Evolutionary conservation across 2,888 invertebrate species (phyloP), one percentile per base, ranked within the genome.

Genomic region (Nomada lathburiana): DNA sequence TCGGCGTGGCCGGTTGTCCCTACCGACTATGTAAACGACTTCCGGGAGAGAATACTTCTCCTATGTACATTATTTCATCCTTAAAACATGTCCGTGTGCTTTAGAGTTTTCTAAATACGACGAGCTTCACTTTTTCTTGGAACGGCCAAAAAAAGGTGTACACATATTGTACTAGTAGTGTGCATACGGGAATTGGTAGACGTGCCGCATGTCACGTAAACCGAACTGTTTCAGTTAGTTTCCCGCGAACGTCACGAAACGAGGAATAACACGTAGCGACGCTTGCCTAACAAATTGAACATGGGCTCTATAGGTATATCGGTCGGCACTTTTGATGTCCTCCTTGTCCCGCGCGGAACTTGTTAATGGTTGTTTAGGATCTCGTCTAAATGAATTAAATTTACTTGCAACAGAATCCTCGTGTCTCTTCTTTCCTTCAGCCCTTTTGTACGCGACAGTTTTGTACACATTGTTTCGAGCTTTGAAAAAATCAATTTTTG

Each of bases 371-470:
- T 59, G 47, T 62, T 67, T 72, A 73, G 77, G 80, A 80, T 86
- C 81, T 80, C 78, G 36, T 76, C 85, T 84, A 88, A 88, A 88
- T 88, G 89, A 79, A 76, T 78, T 80, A 88, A 88, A 88, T 88
- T 88, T 87, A 88, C 86, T 84, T 88, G 67, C 65, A 36, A 62
- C 67, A 59, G 26, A 75, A 80, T 42, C 68, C 65, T 70, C 72
- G 65, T 63, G 76, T 76, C 83, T 74, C 70, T 67, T 64, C 60
- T 70, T 59, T 44, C 72, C 64, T 18, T 53, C 52, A 52, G 3
- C 11, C 69, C 20, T 64, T 44, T 52, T 60, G 23, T 70, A 75
- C n/a, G 79, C 44, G 55, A 20, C 64, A n/a, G n/a, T n/a, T n/a
- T n/a, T n/a, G n/a, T n/a, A n/a, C n/a, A n/a, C n/a, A n/a, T n/a